phyloP scores from a whole-genome alignment of 2,888 invertebrate genomes.

The Fragum sueziense region DNA sequence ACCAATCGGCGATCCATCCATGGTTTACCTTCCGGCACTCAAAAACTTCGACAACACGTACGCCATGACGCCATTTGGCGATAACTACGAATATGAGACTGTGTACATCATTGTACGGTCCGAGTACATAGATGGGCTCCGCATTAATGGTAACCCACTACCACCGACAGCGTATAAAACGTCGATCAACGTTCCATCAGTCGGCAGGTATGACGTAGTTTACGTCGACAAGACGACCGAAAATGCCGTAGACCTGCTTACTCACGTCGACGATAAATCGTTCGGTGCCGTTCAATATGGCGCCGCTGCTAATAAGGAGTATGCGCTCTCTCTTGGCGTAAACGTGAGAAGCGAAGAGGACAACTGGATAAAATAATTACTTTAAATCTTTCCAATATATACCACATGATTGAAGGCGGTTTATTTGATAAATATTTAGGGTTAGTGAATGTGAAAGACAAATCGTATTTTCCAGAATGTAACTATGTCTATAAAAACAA shows the following conservation, averaged over 20 bases:
- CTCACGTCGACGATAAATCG: neutral
- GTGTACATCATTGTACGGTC: neutral
- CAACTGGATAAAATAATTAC: too few species aligned
- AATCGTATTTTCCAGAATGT: too few species aligned
- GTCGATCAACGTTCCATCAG: neutral
- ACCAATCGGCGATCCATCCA: neutral
- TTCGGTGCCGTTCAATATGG: neutral
- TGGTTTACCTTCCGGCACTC: neutral
- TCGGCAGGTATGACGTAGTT: neutral
- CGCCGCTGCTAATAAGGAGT: neutral
- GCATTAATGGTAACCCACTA: neutral
- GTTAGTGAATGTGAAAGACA: too few species aligned
- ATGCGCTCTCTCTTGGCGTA: neutral
- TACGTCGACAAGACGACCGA: neutral
- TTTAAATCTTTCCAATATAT: too few species aligned
- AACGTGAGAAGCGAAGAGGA: neutral
- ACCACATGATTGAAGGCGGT: too few species aligned
- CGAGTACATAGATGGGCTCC: neutral
- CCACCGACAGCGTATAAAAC: neutral
- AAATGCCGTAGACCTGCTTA: neutral
- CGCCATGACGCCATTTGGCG: neutral
- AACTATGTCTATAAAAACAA: too few species aligned
- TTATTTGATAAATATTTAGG: too few species aligned
- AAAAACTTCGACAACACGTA: neutral
- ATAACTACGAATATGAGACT: neutral